A percentile compares a stretch with the other conserved stretches of the same genome.
Evolutionary conservation across 2,113 vertebrate genomes (phyloP).

Genomic region (Orcinus orca): DNA sequence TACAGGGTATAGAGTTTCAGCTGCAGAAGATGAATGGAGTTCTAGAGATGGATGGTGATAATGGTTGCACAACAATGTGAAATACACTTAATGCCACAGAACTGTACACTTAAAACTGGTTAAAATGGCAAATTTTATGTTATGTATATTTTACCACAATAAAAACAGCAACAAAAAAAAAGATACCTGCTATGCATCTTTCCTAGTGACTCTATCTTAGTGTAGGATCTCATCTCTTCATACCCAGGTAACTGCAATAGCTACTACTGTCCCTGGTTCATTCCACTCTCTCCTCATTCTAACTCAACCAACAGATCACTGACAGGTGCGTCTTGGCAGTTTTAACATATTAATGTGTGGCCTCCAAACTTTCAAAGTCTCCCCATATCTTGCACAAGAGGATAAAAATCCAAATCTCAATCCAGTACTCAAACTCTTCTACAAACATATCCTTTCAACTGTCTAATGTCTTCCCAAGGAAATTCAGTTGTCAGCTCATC

Average conservation of each 20-base stretch:
- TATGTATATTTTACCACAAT: not conserved
- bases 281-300: not conserved
- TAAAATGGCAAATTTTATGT: not conserved
- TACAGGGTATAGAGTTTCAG: not conserved
- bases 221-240: not conserved
- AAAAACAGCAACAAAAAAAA: not conserved
- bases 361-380: slow-evolving; percentile 1
- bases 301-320: slow-evolving; percentile 6
- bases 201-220: not conserved
- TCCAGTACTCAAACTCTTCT: not conserved
- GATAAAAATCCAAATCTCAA: slow-evolving; percentile 36
- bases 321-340: not conserved
- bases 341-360: not conserved
- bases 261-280: not conserved
- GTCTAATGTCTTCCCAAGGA: not conserved
- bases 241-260: not conserved
- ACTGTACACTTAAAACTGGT: not conserved
- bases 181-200: not conserved
- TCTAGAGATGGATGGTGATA: not conserved
- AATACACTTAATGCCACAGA: not conserved
- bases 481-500: slow-evolving; percentile 28
- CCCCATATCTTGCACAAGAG: not conserved
- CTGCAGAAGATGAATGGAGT: not conserved
- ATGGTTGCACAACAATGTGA: not conserved
- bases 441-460: not conserved